Evolutionary conservation across 2,888 invertebrate species (phyloP), one percentile per base, ranked within the genome.

Genomic region (Nineta flava): DNA sequence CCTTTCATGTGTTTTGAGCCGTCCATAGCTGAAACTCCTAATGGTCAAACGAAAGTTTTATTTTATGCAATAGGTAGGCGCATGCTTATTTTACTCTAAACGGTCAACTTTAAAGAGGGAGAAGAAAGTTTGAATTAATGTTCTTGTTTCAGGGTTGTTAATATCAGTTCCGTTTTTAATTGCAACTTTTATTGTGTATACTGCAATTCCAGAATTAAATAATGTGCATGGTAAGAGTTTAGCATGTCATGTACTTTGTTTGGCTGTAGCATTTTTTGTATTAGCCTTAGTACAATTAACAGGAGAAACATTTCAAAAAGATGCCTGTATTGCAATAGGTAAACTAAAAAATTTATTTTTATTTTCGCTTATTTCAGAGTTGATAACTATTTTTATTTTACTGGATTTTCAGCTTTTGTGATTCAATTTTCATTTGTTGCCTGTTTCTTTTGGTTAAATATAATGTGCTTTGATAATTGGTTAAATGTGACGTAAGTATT

Each of bases 221-320:
- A 87, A 84, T 62, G 70, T 86, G 13, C 85, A 86, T 57, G 84
- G 84, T n/a, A 77, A 80, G 67, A 81, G 82, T 1, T 64, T 86
- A 52, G 83, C 85, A 75, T 80, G 81, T 51, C 86, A 87, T 63
- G 79, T 85, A 34, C 66, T 72, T 2, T 77, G 79, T 0, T 69
- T 87, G 13, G 68, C 79, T 52, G 61, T 77, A 1, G 81, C 79
- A 1, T 86, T 44, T 44, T 44, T 44, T 3, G 67, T 76, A 50
- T 64, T 85, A 48, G 74, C 77, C 1, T 68, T 71, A 45, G 69
- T 77, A 45, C 74, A 75, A 58, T 58, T 79, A 9, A 62, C 69
- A 34, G 56, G 63, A 44, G 65, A 66, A 17, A 9, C 9, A 32
- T 44, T 44, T 26, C 44, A 26, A 19, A n/a, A 44, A 12, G 19